phyloP scores from a whole-genome alignment of 2,113 vertebrate genomes.

The Lontra canadensis region DNA sequence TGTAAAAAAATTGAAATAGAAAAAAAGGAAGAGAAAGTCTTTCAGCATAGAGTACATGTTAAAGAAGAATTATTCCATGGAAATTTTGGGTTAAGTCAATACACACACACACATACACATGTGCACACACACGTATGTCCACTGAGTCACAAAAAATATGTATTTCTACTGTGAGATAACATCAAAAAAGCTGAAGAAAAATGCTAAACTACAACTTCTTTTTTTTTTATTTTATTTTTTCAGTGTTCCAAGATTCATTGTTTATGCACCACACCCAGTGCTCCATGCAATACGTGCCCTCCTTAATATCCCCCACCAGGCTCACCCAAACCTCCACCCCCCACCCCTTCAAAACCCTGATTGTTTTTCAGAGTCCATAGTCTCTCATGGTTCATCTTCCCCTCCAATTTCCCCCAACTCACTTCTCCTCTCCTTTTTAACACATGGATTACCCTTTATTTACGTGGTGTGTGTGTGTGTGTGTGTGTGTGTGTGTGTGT shows the following conservation, averaged over 20 bases:
- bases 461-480: too few species aligned
- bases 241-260: too few species aligned
- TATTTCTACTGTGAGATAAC: not conserved
- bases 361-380: too few species aligned
- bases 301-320: too few species aligned
- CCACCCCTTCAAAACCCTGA: too few species aligned
- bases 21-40: not conserved
- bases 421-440: not conserved
- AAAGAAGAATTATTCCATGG: not conserved
- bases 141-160: too few species aligned
- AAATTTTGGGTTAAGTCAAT: not conserved
- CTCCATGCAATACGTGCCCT: too few species aligned
- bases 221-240: too few species aligned
- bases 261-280: too few species aligned
- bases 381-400: too few species aligned
- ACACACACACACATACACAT: fast-evolving
- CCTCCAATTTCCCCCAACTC: too few species aligned
- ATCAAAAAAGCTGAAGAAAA: not conserved
- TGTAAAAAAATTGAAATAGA: not conserved
- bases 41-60: not conserved
- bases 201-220: not conserved
- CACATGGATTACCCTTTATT: not conserved
- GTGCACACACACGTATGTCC: not conserved
- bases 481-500: fast-evolving
- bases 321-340: too few species aligned